A percentile compares a stretch with the other conserved stretches of the same genome.
These are phyloP conservation scores for Bombus huntii DNA, from an alignment of 1,140 invertebrate species.

Conservation along the genomic window DNA sequence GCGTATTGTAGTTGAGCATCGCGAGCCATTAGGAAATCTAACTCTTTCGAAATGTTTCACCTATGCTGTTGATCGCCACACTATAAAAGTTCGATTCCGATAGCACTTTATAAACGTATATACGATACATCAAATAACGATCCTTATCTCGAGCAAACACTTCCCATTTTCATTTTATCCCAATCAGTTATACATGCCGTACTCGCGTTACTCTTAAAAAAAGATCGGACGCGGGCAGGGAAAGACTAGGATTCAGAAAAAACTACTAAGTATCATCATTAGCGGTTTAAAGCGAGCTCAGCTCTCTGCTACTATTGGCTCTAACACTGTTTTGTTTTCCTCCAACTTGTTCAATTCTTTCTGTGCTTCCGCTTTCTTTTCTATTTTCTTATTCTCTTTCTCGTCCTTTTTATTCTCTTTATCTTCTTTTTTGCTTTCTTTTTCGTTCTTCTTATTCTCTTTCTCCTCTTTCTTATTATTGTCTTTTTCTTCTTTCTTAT, in stretches of 20 bases:
- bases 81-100: slow-evolving; percentile 29
- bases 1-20: slow-evolving; percentile 8
- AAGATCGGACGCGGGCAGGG: slow-evolving; percentile 35
- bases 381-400: slow-evolving; percentile 48
- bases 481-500: slow-evolving; percentile 50
- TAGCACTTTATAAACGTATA: slow-evolving; percentile 29
- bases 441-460: slow-evolving; percentile 46
- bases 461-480: slow-evolving; percentile 32
- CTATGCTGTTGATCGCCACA: slow-evolving; percentile 6
- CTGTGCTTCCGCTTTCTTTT: slow-evolving; percentile 56
- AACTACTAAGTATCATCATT: slow-evolving; percentile 59
- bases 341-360: slow-evolving; percentile 53
- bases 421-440: slow-evolving; percentile 42
- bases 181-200: slow-evolving; percentile 47
- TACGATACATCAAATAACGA: slow-evolving; percentile 40
- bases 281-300: slow-evolving; percentile 67
- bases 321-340: slow-evolving; percentile 59
- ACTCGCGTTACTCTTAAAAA: slow-evolving; percentile 34
- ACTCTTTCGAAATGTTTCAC: background rate
- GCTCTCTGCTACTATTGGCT: slow-evolving; percentile 71
- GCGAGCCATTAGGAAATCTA: slow-evolving; percentile 1
- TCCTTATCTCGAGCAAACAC: slow-evolving; percentile 11
- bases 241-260: slow-evolving; percentile 71
- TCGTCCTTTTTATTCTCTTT: slow-evolving; percentile 42
- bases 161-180: slow-evolving; percentile 26